These are phyloP conservation scores for Drosophila lowei DNA, from an alignment of 1,140 invertebrate species.

Conservation along the genomic window DNA sequence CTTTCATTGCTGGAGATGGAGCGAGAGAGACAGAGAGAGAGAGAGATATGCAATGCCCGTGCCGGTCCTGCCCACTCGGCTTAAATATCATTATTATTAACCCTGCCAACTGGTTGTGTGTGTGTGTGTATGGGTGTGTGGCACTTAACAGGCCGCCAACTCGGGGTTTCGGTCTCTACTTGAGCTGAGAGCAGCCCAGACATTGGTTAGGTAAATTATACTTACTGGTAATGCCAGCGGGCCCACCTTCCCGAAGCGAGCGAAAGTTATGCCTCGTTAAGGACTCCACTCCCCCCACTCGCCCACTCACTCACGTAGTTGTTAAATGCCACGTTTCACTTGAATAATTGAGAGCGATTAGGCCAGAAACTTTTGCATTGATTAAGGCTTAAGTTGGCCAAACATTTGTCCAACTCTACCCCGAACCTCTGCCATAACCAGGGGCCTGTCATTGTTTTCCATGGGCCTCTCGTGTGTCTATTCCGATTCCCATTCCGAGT, in stretches of 20 bases:
- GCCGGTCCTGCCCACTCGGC: constrained; percentile 21
- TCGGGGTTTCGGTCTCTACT: constrained; percentile 25
- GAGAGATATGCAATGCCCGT: constrained; percentile 7
- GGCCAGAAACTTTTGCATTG: constrained; percentile 82
- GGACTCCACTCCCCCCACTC: constrained; percentile 24
- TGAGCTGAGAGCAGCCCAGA: constrained; percentile 58
- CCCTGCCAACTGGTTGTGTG: constrained; percentile 37
- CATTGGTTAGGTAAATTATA: constrained; percentile 57
- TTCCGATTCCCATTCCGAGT: constrained; percentile 2
- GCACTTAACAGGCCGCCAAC: constrained; percentile 55
- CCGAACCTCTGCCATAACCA: background rate
- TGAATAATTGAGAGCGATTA: constrained; percentile 83
- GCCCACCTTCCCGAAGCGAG: constrained; percentile 23
- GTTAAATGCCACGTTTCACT: constrained; percentile 83
- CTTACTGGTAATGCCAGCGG: constrained; percentile 21
- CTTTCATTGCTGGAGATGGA: constrained; percentile 32
- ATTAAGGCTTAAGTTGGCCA: constrained; percentile 81
- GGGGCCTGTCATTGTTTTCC: constrained; percentile 54
- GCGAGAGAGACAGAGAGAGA: background rate
- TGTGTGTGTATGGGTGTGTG: constrained; percentile 37
- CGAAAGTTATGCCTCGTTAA: constrained; percentile 79
- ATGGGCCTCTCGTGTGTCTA: constrained; percentile 19
- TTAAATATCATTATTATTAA: constrained; percentile 82
- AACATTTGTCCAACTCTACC: constrained; percentile 65
- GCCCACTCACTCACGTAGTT: constrained; percentile 68